phyloP scores from a whole-genome alignment of 2,797 vertebrate genomes.

The Pangasius krempfi region DNA sequence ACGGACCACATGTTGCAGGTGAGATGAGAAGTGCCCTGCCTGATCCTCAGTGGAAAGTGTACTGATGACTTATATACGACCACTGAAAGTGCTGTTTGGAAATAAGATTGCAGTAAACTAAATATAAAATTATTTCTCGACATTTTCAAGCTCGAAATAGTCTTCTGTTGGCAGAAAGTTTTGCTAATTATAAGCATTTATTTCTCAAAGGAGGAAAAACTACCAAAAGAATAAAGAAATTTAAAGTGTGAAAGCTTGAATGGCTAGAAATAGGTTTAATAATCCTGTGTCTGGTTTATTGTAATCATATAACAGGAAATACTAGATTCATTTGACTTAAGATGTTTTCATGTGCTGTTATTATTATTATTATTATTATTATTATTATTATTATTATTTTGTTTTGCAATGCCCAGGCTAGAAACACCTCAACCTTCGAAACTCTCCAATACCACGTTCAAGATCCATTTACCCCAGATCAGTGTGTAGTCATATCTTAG shows the following conservation, averaged over 20 bases:
- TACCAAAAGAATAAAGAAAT: background rate
- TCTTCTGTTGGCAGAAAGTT: background rate
- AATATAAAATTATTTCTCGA: background rate
- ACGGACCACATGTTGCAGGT: constrained; percentile 19
- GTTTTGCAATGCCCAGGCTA: background rate
- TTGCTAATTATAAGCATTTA: background rate
- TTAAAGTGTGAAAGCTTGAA: background rate
- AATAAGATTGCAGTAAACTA: background rate
- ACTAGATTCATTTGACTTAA: background rate
- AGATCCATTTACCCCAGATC: background rate
- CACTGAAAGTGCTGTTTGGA: background rate
- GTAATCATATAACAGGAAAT: background rate
- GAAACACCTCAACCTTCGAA: background rate
- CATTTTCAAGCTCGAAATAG: background rate
- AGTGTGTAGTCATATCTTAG: constrained; percentile 2
- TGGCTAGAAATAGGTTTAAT: background rate
- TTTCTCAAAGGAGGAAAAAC: background rate
- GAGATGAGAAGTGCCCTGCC: background rate
- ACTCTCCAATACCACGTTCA: background rate
- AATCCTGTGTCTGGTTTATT: background rate
- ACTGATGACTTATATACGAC: background rate
- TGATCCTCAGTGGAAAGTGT: background rate
- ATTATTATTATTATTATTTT: no score
- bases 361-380: background rate
- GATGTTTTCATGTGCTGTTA: background rate